Conservation (phyloP, 2,888 invertebrate species). For the Ethmia dodecea region DNA sequence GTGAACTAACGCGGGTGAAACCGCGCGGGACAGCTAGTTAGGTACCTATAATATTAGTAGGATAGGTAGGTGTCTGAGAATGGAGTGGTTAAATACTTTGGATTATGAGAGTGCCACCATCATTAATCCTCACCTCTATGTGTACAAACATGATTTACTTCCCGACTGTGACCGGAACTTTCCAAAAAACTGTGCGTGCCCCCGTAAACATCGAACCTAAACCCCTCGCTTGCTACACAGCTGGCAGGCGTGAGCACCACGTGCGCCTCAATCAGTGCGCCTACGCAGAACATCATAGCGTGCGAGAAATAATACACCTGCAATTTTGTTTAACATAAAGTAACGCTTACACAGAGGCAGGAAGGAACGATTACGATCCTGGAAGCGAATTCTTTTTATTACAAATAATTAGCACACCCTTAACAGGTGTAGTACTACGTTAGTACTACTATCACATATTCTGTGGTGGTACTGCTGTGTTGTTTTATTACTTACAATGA, state of each 20-base stretch:
- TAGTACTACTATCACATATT: no score
- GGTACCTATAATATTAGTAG: no score
- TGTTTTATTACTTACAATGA: slow-evolving; percentile 48
- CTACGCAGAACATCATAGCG: slow-evolving; percentile 60
- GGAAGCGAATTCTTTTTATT: neutral
- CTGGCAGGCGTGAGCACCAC: slow-evolving; percentile 58
- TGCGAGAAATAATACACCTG: slow-evolving; percentile 60
- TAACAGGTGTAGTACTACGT: no score
- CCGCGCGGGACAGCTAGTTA: no score
- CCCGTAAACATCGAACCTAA: slow-evolving; percentile 48
- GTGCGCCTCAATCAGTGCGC: slow-evolving; percentile 55
- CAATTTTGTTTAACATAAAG: neutral
- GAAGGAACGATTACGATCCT: neutral
- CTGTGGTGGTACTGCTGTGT: no score
- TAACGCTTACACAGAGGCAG: neutral
- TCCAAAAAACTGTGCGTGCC: slow-evolving; percentile 53
- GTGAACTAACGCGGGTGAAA: no score
- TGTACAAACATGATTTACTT: slow-evolving; percentile 47
- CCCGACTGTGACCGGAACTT: slow-evolving; percentile 32
- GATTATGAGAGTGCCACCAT: no score
- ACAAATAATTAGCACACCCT: no score
- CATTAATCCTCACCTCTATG: slow-evolving; percentile 60
- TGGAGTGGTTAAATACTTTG: no score
- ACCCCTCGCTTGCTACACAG: slow-evolving; percentile 51
- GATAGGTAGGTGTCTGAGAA: no score